phyloP scores from a whole-genome alignment of 2,888 invertebrate species.

The Torymus aiolomorphi region DNA sequence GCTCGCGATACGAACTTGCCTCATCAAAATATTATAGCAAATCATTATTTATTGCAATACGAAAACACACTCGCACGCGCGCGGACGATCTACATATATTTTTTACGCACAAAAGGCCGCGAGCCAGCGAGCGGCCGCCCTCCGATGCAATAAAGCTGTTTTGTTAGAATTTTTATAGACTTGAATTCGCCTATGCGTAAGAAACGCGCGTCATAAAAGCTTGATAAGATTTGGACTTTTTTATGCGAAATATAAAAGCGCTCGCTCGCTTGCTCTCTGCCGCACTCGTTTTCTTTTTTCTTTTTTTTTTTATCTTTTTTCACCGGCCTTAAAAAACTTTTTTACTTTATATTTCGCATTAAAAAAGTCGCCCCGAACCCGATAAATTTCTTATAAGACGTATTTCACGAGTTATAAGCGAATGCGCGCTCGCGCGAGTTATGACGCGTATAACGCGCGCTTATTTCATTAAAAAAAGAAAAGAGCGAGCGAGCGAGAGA shows the following conservation, averaged over 20 bases:
- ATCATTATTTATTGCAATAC: slow-evolving; percentile 7
- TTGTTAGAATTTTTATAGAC: slow-evolving; percentile 51
- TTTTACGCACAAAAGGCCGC: slow-evolving; percentile 1
- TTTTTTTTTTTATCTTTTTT: slow-evolving; percentile 42
- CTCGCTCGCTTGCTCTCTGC: no score
- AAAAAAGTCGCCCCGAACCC: slow-evolving; percentile 35
- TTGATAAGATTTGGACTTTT: slow-evolving; percentile 51
- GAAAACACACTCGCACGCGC: neutral
- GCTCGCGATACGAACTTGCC: no score
- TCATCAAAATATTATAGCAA: neutral
- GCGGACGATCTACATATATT: neutral
- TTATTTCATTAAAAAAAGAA: slow-evolving; percentile 46
- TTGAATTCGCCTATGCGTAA: slow-evolving; percentile 46
- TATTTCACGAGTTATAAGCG: slow-evolving; percentile 36
- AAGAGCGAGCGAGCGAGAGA: neutral
- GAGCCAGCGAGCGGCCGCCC: slow-evolving; percentile 12
- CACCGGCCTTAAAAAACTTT: slow-evolving; percentile 25
- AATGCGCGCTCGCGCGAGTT: slow-evolving; percentile 22
- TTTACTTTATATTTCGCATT: slow-evolving; percentile 38
- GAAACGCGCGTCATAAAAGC: slow-evolving; percentile 47
- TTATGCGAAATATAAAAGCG: slow-evolving; percentile 46
- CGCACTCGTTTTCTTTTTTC: no score
- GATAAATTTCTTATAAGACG: slow-evolving; percentile 49
- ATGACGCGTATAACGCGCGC: slow-evolving; percentile 38
- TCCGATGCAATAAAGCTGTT: slow-evolving; percentile 48